Evolutionary conservation across 2,113 vertebrate species (phyloP).

Genomic region (Platysternon megacephalum): DNA sequence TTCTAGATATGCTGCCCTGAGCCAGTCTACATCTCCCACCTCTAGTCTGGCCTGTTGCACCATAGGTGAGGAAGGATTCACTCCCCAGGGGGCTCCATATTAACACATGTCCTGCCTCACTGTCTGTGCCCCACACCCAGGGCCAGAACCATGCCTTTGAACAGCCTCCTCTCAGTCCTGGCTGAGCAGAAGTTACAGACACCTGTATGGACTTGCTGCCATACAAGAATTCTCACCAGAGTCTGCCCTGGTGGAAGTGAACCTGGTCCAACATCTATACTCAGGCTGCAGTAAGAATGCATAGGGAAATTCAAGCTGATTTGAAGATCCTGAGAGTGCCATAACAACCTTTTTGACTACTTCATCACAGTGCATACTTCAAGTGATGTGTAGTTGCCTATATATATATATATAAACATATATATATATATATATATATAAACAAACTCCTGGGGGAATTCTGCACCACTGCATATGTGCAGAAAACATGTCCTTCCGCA

Average conservation of each 20-base stretch:
- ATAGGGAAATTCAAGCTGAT: neutral
- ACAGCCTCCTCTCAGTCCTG: neutral
- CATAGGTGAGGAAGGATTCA: neutral
- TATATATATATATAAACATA: no score
- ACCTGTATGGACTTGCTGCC: neutral
- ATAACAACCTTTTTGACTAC: neutral
- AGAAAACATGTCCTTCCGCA: no score
- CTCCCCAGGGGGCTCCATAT: no score
- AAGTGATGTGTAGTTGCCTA: neutral
- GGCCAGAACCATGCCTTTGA: neutral
- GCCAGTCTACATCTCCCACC: neutral
- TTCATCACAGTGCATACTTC: neutral
- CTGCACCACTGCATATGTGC: no score
- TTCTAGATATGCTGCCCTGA: slow-evolving; percentile 1
- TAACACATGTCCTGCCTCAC: neutral
- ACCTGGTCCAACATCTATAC: neutral
- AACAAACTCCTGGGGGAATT: no score
- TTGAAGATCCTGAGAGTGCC: neutral
- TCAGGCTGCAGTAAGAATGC: neutral
- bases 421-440: no score
- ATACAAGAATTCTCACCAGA: neutral
- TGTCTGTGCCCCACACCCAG: neutral
- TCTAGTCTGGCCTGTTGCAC: neutral
- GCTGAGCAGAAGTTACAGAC: neutral
- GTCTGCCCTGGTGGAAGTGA: neutral